Percentiles rank a stretch among this genome's conserved stretches.
Conservation (phyloP, 2,888 invertebrate genomes). For the Unio delphinus region DNA sequence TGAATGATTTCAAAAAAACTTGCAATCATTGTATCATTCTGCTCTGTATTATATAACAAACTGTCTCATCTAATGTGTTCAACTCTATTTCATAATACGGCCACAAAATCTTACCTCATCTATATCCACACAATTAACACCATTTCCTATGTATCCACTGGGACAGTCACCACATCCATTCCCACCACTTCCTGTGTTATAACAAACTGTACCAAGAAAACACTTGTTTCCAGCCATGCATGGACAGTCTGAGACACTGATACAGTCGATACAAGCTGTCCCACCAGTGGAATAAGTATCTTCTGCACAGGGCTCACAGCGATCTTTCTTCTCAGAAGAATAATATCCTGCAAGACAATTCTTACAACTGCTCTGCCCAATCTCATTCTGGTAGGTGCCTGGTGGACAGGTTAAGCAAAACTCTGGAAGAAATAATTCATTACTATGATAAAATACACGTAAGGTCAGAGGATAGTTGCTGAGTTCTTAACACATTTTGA, state of each 20-base stretch:
- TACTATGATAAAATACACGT: too few relatives aligned
- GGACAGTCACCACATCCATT: conserved; percentile 50
- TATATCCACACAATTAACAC: conserved; percentile 55
- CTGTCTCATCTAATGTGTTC: too few relatives aligned
- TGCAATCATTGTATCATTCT: too few relatives aligned
- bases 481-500: too few relatives aligned
- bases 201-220: conserved; percentile 35
- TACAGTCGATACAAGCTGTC: conserved; percentile 40
- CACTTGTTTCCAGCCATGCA: conserved; percentile 44
- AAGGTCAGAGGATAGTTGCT: too few relatives aligned
- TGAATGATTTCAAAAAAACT: too few relatives aligned
- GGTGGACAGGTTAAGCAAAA: conserved; percentile 49
- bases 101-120: conserved; percentile 51
- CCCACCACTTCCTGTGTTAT: conserved; percentile 38
- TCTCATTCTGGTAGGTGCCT: conserved; percentile 51
- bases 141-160: conserved; percentile 52
- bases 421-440: conserved; percentile 28
- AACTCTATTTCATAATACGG: too few relatives aligned
- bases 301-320: conserved; percentile 47
- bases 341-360: conserved; percentile 48
- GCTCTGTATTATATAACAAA: too few relatives aligned
- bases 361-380: conserved; percentile 42
- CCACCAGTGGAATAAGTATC: conserved; percentile 44
- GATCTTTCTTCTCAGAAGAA: conserved; percentile 46
- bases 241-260: conserved; percentile 41